Evolutionary conservation across 1,140 invertebrate genomes (phyloP).

Genomic region (Cydia splendana): DNA sequence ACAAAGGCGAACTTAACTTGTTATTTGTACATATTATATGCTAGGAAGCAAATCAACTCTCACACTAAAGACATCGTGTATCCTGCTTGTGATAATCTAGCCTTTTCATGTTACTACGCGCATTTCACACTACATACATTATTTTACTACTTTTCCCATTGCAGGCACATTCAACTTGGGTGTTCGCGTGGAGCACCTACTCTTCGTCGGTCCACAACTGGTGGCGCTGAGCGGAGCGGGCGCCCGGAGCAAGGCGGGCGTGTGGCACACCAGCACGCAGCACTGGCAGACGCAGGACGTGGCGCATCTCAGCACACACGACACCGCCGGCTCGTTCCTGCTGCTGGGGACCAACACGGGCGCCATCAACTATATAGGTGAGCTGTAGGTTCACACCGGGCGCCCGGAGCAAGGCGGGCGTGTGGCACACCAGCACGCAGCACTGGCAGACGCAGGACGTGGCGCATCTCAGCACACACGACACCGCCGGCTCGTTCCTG

Average conservation of each 20-base stretch:
- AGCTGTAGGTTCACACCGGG: too few species aligned
- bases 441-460: slow-evolving; percentile 99
- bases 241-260: slow-evolving; percentile 94
- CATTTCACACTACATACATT: too few species aligned
- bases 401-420: slow-evolving; percentile 94
- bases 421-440: slow-evolving; percentile 99
- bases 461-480: slow-evolving; percentile 95
- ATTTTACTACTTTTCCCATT: slow-evolving; percentile 32
- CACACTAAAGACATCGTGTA: too few species aligned
- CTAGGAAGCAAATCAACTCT: too few species aligned
- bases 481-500: slow-evolving; percentile 97
- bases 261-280: slow-evolving; percentile 99
- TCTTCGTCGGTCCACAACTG: slow-evolving; percentile 98
- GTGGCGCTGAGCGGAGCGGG: slow-evolving; percentile 90
- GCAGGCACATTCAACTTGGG: slow-evolving; percentile 95
- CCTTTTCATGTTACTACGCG: too few species aligned
- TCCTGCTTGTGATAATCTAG: too few species aligned
- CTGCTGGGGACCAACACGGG: slow-evolving; percentile 97
- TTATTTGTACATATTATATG: too few species aligned
- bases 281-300: slow-evolving; percentile 99
- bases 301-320: slow-evolving; percentile 95
- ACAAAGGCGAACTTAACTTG: too few species aligned
- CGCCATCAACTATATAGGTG: slow-evolving; percentile 98
- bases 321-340: slow-evolving; percentile 97
- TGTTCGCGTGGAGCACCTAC: slow-evolving; percentile 95